A percentile compares a stretch with the other conserved stretches of the same genome.
Conservation (phyloP, 2,113 vertebrate genomes). For the Oncorhynchus masou region DNA sequence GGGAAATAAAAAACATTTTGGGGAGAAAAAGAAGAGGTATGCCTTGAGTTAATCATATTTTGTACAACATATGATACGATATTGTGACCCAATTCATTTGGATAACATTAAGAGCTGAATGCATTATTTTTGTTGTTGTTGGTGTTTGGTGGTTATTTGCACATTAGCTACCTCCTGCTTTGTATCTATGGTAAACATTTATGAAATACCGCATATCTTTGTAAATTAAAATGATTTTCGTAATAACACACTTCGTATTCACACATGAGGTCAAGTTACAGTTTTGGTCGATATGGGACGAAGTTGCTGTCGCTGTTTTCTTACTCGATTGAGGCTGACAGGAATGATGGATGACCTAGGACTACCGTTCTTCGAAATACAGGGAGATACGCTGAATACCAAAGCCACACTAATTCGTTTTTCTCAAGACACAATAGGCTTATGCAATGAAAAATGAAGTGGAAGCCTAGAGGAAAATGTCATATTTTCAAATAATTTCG, state of each 20-base stretch:
- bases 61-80: too few relatives aligned
- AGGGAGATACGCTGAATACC: slow-evolving; percentile 3
- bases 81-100: too few relatives aligned
- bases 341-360: slow-evolving; percentile 49
- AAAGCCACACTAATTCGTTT: not conserved
- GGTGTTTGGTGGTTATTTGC: too few relatives aligned
- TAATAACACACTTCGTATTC: slow-evolving; percentile 1
- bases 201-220: too few relatives aligned
- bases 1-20: not conserved
- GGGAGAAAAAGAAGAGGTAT: not conserved
- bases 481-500: not conserved
- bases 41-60: not conserved
- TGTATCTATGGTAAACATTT: too few relatives aligned
- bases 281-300: slow-evolving; percentile 43
- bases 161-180: too few relatives aligned
- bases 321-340: slow-evolving; percentile 51
- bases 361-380: not conserved
- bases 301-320: slow-evolving; percentile 31
- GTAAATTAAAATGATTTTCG: not conserved
- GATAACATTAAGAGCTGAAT: too few relatives aligned
- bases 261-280: slow-evolving; percentile 37
- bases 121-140: too few relatives aligned
- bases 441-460: not conserved
- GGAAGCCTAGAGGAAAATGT: too few relatives aligned
- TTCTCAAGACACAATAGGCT: not conserved